Evolutionary conservation across 2,797 vertebrate genomes (phyloP).

Genomic region (Siniperca undulata): DNA sequence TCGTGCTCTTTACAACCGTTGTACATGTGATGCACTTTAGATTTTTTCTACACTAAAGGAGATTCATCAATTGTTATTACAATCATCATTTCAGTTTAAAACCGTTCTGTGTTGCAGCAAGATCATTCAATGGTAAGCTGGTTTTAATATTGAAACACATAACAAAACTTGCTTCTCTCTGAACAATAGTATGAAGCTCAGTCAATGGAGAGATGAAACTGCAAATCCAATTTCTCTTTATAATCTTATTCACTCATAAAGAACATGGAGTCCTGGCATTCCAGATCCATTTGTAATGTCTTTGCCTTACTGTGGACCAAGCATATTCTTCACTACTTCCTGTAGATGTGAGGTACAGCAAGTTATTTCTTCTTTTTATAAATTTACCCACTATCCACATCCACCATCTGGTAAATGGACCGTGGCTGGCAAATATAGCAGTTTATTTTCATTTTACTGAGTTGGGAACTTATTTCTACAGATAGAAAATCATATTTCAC

Average conservation of each 20-base stretch:
- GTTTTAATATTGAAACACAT: conserved; percentile 42
- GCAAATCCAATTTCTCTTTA: conserved; percentile 61
- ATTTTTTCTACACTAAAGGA: conserved; percentile 20
- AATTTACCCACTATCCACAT: conserved; percentile 57
- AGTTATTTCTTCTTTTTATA: conserved; percentile 41
- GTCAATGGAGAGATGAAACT: conserved; percentile 52
- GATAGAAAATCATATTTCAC: conserved; percentile 72
- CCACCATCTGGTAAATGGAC: conserved; percentile 64
- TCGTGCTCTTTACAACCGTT: conserved; percentile 12
- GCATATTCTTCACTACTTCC: conserved; percentile 44
- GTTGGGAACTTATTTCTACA: conserved; percentile 70
- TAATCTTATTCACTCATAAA: conserved; percentile 62
- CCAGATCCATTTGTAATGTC: conserved; percentile 58
- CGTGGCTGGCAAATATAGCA: conserved; percentile 60
- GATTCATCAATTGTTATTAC: conserved; percentile 20
- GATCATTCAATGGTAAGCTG: conserved; percentile 17
- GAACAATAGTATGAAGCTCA: conserved; percentile 39
- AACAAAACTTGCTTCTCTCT: conserved; percentile 42
- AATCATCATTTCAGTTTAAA: conserved; percentile 25
- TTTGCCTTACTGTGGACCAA: conserved; percentile 33
- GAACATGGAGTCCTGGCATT: conserved; percentile 48
- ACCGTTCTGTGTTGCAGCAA: neutral
- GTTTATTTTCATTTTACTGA: conserved; percentile 70
- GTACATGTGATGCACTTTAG: neutral
- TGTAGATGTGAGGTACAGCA: conserved; percentile 39